These are phyloP conservation scores for Sphyrna mokarran DNA, from an alignment of 2,113 vertebrate genomes.

Conservation along the genomic window DNA sequence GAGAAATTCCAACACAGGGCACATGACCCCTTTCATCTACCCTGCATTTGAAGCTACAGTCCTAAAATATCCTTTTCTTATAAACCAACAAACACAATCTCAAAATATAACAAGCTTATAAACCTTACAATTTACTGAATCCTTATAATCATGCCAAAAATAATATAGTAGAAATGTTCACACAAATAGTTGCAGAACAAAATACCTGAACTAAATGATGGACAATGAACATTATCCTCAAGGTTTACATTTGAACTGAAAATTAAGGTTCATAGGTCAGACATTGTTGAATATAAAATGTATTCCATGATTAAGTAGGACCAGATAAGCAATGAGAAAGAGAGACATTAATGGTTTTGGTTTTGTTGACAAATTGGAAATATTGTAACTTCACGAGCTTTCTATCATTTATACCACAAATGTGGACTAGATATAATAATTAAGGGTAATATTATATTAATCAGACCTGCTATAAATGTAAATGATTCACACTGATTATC, in stretches of 20 bases:
- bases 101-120: background rate
- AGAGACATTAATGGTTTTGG: background rate
- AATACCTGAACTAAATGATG: background rate
- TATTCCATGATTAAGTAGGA: background rate
- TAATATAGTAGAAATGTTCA: background rate
- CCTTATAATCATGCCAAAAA: background rate
- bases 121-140: background rate
- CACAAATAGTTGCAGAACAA: background rate
- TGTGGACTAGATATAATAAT: background rate
- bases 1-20: no score
- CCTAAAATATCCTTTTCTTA: no score
- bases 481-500: background rate
- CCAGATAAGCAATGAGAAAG: background rate
- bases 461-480: background rate
- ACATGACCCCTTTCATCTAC: no score
- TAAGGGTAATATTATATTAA: background rate
- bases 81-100: no score
- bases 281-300: background rate
- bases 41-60: no score
- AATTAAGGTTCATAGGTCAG: background rate
- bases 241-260: background rate
- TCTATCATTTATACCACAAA: background rate
- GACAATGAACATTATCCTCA: background rate
- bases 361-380: background rate
- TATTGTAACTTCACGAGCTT: background rate